Percentiles rank a stretch among this genome's conserved stretches.
phyloP scores from a whole-genome alignment of 35 echinoderm and acorn worm species.

The Amphiura filiformis region DNA sequence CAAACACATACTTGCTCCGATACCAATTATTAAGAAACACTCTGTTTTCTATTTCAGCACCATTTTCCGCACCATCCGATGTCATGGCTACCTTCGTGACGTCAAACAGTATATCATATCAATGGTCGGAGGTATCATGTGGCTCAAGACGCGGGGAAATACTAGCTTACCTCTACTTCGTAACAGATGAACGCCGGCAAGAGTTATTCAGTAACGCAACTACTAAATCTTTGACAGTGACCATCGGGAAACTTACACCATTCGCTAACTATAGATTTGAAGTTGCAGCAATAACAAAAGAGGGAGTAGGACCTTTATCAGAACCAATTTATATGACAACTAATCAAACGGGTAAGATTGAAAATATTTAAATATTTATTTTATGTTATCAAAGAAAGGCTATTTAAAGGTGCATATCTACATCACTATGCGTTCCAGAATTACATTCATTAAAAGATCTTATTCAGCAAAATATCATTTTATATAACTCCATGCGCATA shows the following conservation, averaged over 20 bases:
- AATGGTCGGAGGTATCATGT: not conserved
- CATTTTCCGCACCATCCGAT: not conserved
- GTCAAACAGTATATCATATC: not conserved
- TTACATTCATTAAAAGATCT: no score
- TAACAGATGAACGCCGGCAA: not conserved
- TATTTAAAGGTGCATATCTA: no score
- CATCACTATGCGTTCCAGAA: no score
- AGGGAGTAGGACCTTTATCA: not conserved
- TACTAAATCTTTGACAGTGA: not conserved
- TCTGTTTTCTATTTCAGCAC: not conserved
- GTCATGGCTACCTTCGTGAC: not conserved
- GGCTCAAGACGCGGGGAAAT: not conserved
- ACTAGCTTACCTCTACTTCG: not conserved
- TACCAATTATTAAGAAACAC: no score
- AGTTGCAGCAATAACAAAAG: not conserved
- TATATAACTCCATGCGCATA: no score
- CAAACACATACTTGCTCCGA: no score
- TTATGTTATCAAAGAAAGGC: no score
- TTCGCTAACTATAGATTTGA: not conserved
- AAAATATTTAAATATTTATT: no score
- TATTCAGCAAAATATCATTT: no score
- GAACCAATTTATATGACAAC: not conserved
- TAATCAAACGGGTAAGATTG: not conserved
- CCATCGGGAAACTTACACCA: not conserved
- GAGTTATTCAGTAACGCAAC: not conserved